Base-by-base conservation (phyloP, 2,113 vertebrate genomes). In the Australoheros scitulus region DNA sequence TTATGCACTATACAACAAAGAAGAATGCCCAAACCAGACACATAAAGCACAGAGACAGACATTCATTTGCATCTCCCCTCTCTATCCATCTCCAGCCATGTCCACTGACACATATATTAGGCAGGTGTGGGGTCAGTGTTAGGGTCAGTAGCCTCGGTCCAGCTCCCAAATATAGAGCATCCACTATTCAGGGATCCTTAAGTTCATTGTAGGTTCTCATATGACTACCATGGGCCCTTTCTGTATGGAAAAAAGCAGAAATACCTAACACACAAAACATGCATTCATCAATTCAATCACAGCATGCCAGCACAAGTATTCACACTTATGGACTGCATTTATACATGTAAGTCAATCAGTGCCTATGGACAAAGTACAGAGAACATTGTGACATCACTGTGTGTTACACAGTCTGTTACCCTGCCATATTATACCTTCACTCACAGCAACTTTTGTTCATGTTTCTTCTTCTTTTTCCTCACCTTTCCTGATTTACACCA, bases 131-230 rank as follows among this genome's bases (percentile, higher is more conserved):
- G 92, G 94, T 95, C 93, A 93, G 80, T 60, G 63, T 75, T 72
- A 68, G 91, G 92, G 92, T 90, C 92, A 91, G 78, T 75, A 80
- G 88, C 92, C 75, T 93, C 86, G 94, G 90, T 93, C 92, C 92
- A 91, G 88, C 92, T 95, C 87, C 93, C 92, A 95, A 95, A 94
- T 89, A 95, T 94, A 95, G 93, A 93, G 86, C 82, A 18, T 65
- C 86, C 78, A 89, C 91, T 95, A 92, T 95, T 85, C 58, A 32
- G 75, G 80, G 85, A 87, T 89, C 80, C 57, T 76, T 26, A 75
- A 79, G 88, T 88, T 92, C 89, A 87, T 52, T 2, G 41, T 76
- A 84, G 83, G 77, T 87, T 91, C 94, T 92, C 90, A 10, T 72
- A 85, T 91, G 88, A 90, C 92, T 89, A 90, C 81, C 84, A 81